phyloP scores from a whole-genome alignment of 2,888 invertebrate genomes.

The Drosophila basisetae region DNA sequence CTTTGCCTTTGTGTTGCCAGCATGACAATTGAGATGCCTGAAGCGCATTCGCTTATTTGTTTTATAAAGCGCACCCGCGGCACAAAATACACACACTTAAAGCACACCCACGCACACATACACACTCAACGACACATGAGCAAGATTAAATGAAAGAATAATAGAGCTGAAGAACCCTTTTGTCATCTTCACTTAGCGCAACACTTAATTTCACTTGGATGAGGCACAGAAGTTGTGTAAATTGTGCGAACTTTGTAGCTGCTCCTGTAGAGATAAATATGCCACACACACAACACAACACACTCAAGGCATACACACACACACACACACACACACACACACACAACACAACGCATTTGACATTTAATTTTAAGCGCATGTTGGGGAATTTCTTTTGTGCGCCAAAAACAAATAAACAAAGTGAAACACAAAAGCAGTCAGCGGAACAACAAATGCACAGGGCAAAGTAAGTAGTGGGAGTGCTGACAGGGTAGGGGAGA shows the following conservation, averaged over 20 bases:
- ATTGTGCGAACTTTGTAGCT: slow-evolving; percentile 79
- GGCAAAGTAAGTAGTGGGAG: not conserved
- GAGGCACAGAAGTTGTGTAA: slow-evolving; percentile 75
- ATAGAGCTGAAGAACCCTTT: slow-evolving; percentile 81
- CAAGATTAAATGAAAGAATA: slow-evolving; percentile 78
- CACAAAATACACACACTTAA: slow-evolving; percentile 29
- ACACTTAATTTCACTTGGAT: slow-evolving; percentile 81
- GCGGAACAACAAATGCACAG: slow-evolving; percentile 34
- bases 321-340: slow-evolving; percentile 2
- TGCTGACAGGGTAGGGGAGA: too few relatives aligned
- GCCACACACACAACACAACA: slow-evolving; percentile 51
- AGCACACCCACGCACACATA: slow-evolving; percentile 24
- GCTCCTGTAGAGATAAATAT: slow-evolving; percentile 66
- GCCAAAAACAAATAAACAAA: slow-evolving; percentile 77
- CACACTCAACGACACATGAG: slow-evolving; percentile 24
- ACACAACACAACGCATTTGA: slow-evolving; percentile 63
- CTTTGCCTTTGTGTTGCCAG: slow-evolving; percentile 51
- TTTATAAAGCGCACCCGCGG: slow-evolving; percentile 78
- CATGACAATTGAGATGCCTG: slow-evolving; percentile 75
- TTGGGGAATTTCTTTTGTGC: slow-evolving; percentile 82
- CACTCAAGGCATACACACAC: slow-evolving; percentile 20
- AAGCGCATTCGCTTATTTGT: slow-evolving; percentile 73
- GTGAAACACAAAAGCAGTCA: slow-evolving; percentile 62
- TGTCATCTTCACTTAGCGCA: slow-evolving; percentile 79
- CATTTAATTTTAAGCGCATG: slow-evolving; percentile 83